phyloP scores from a whole-genome alignment of 2,888 invertebrate species.

The Beris morrisii region DNA sequence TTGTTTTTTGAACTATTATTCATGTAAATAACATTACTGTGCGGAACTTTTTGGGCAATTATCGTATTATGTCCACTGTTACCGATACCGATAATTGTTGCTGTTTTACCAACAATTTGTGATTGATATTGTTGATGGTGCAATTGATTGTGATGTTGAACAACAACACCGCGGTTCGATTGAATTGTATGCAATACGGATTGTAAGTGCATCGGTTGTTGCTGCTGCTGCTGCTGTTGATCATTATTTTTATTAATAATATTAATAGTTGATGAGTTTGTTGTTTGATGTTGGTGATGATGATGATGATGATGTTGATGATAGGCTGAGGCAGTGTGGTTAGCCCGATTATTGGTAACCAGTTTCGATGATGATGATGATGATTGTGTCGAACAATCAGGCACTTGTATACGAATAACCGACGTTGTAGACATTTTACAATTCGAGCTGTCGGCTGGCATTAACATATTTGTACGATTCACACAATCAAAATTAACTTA shows the following conservation, averaged over 20 bases:
- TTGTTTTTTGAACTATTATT: slow-evolving; percentile 40
- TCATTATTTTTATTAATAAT: neutral
- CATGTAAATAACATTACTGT: slow-evolving; percentile 53
- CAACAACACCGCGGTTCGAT: neutral
- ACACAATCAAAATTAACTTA: neutral
- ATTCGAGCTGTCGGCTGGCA: slow-evolving; percentile 57
- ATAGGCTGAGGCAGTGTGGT: slow-evolving; percentile 24
- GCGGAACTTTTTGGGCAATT: slow-evolving; percentile 48
- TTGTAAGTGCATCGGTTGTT: neutral
- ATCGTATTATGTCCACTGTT: neutral
- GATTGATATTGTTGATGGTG: slow-evolving; percentile 33
- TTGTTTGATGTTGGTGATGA: slow-evolving; percentile 23
- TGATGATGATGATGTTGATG: too few relatives aligned
- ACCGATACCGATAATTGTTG: neutral
- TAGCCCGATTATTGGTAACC: neutral
- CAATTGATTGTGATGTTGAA: slow-evolving; percentile 34
- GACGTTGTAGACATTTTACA: slow-evolving; percentile 45
- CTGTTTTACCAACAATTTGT: slow-evolving; percentile 7
- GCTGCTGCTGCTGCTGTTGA: neutral
- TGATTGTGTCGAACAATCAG: slow-evolving; percentile 34
- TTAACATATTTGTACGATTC: slow-evolving; percentile 52
- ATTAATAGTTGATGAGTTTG: neutral
- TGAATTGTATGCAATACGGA: slow-evolving; percentile 3
- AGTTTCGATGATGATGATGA: slow-evolving; percentile 2
- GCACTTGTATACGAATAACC: slow-evolving; percentile 49